A percentile compares a stretch with the other conserved stretches of the same genome.
These are phyloP conservation scores for Thymallus thymallus DNA, from an alignment of 2,113 vertebrate genomes.

Conservation along the genomic window DNA sequence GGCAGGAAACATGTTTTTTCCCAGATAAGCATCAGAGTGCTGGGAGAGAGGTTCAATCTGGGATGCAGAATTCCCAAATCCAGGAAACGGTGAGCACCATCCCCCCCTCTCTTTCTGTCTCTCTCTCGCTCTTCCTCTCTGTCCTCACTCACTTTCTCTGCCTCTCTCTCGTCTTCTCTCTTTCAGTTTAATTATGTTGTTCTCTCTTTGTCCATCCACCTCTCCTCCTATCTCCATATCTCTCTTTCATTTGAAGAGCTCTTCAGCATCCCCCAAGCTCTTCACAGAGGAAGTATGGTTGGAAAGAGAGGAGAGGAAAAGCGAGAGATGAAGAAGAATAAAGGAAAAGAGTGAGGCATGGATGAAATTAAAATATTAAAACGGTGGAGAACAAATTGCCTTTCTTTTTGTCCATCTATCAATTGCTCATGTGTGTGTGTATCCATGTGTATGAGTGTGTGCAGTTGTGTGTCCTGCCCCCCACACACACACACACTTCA, in stretches of 20 bases:
- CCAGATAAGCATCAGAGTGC: conserved; percentile 56
- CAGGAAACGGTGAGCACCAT: conserved; percentile 37
- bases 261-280: conserved; percentile 13
- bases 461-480: too few relatives aligned
- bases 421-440: conserved; percentile 3
- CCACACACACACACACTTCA: too few relatives aligned
- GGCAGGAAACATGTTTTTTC: conserved; percentile 57
- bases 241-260: conserved; percentile 30
- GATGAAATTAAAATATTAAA: neutral
- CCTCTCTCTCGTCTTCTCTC: neutral
- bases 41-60: conserved; percentile 26
- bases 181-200: neutral
- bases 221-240: neutral
- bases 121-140: neutral
- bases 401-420: neutral
- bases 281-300: conserved; percentile 5
- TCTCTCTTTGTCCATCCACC: conserved; percentile 1
- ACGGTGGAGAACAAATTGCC: neutral
- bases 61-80: conserved; percentile 27
- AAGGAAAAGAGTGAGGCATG: neutral
- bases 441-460: neutral
- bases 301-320: conserved; percentile 5
- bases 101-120: neutral
- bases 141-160: neutral
- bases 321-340: neutral